These are phyloP conservation scores for Enteromius mattozi DNA, from an alignment of 2,797 vertebrate genomes.

Conservation along the genomic window DNA sequence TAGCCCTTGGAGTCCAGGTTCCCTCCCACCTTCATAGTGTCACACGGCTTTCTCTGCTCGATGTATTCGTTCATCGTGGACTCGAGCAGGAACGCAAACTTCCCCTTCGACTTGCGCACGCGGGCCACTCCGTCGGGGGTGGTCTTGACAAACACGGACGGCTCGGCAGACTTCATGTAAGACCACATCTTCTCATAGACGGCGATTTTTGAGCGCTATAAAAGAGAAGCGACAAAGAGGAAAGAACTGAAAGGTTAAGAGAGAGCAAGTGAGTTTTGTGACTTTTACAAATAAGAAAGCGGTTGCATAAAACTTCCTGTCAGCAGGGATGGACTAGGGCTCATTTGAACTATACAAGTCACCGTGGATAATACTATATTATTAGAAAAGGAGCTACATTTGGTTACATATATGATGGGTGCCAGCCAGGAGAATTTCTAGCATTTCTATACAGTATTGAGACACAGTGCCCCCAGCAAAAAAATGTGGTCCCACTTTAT, in stretches of 20 bases:
- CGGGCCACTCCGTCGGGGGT: slow-evolving; percentile 97
- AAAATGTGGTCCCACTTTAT: neutral
- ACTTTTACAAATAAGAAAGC: neutral
- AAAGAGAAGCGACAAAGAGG: neutral
- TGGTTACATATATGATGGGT: neutral
- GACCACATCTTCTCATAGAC: slow-evolving; percentile 99
- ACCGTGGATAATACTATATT: neutral
- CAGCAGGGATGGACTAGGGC: neutral
- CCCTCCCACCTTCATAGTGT: slow-evolving; percentile 99
- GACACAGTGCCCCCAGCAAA: neutral
- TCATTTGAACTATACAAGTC: neutral
- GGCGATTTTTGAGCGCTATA: slow-evolving; percentile 91
- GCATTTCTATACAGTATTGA: neutral
- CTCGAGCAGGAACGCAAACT: slow-evolving; percentile 98
- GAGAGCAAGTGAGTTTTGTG: neutral
- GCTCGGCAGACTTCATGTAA: slow-evolving; percentile 99
- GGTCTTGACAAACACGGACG: slow-evolving; percentile 98
- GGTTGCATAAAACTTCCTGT: neutral
- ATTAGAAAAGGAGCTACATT: neutral
- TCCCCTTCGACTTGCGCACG: slow-evolving; percentile 98
- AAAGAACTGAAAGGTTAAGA: neutral
- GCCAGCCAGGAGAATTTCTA: neutral
- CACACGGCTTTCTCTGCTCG: slow-evolving; percentile 98
- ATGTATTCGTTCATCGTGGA: slow-evolving; percentile 99
- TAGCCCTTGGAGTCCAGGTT: slow-evolving; percentile 99